phyloP scores from a whole-genome alignment of 2,113 vertebrate species.

The Leptocoma aspasia region DNA sequence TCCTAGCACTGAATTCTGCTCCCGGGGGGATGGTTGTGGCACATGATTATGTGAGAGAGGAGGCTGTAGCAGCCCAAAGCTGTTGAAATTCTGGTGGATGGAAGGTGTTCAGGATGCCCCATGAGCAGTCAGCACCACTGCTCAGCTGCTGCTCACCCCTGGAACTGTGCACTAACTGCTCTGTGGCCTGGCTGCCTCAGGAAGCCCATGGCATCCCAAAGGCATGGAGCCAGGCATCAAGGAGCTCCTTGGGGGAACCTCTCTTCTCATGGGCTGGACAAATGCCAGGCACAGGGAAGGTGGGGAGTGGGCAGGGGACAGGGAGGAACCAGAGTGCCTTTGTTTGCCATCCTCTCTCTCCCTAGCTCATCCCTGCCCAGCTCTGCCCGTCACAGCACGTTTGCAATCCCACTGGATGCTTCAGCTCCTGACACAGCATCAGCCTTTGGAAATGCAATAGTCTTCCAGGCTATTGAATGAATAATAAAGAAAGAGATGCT shows the following conservation, averaged over 20 bases:
- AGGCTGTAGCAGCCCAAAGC: background rate
- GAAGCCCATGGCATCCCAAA: no score
- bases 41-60: background rate
- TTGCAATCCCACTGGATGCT: background rate
- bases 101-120: background rate
- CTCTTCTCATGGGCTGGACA: background rate
- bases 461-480: background rate
- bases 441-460: background rate
- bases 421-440: background rate
- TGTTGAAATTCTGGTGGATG: accelerated
- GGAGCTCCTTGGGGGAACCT: background rate
- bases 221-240: accelerated
- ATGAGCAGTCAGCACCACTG: no score
- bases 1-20: background rate
- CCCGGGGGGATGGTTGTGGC: accelerated
- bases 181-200: background rate
- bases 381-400: background rate
- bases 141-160: background rate
- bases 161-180: accelerated
- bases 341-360: background rate
- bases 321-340: background rate
- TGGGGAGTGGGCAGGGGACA: accelerated
- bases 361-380: background rate
- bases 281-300: background rate
- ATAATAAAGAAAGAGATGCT: background rate